These are phyloP conservation scores for Drosophila simulans DNA, from an alignment of 1,140 invertebrate species.

Conservation along the genomic window DNA sequence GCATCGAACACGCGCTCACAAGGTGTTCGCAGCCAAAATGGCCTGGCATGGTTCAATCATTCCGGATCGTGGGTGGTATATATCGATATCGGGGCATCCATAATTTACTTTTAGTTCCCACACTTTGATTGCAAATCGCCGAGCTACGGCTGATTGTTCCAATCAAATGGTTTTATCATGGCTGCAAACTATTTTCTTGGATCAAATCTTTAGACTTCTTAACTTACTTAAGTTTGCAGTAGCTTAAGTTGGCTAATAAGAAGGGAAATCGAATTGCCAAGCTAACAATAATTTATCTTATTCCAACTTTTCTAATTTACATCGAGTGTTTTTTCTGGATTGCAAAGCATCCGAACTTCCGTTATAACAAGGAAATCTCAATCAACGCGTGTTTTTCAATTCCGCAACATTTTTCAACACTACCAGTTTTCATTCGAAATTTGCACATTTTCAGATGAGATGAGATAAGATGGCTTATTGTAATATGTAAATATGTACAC, in stretches of 20 bases:
- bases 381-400: slow-evolving; percentile 14
- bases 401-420: neutral
- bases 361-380: slow-evolving; percentile 28
- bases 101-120: slow-evolving; percentile 43
- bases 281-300: neutral
- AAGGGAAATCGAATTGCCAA: too few species aligned
- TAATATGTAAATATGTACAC: slow-evolving; percentile 43
- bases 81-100: slow-evolving; percentile 18
- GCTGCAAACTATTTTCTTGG: neutral
- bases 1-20: slow-evolving; percentile 54
- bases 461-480: slow-evolving; percentile 1
- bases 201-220: too few species aligned
- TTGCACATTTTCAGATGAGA: slow-evolving; percentile 24
- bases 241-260: too few species aligned
- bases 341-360: neutral
- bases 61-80: neutral
- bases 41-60: slow-evolving; percentile 19
- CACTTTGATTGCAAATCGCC: slow-evolving; percentile 57
- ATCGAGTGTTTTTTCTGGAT: neutral
- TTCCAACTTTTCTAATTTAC: too few species aligned
- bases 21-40: slow-evolving; percentile 34
- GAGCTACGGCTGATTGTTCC: slow-evolving; percentile 1
- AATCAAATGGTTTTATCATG: neutral
- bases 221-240: too few species aligned
- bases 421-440: slow-evolving; percentile 30